Evolutionary conservation across 2,888 invertebrate species (phyloP).

Genomic region (Agrochola macilenta): DNA sequence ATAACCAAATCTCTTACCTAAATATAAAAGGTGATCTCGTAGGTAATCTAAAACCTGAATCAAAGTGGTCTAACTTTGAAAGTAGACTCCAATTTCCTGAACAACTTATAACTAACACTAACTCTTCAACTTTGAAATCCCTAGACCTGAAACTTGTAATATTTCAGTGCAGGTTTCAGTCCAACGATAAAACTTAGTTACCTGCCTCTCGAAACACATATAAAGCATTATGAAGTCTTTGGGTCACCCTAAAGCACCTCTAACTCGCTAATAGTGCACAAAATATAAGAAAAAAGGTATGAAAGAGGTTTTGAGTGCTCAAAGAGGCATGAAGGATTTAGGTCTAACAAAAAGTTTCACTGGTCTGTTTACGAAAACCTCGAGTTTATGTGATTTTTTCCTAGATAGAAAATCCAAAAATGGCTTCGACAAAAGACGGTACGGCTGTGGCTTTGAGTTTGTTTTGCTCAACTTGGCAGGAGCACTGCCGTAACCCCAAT

Average conservation of each 20-base stretch:
- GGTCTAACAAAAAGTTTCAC: slow-evolving; percentile 31
- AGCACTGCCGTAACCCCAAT: too few relatives aligned
- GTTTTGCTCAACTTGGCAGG: too few relatives aligned
- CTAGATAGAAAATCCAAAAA: background rate
- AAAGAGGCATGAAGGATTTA: slow-evolving; percentile 12
- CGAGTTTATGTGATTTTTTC: background rate
- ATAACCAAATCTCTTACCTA: background rate
- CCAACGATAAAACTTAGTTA: slow-evolving; percentile 32
- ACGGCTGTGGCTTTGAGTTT: too few relatives aligned
- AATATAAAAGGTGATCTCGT: background rate
- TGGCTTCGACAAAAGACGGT: too few relatives aligned
- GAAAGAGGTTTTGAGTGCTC: slow-evolving; percentile 21
- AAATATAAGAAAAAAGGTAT: slow-evolving; percentile 29
- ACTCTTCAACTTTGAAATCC: slow-evolving; percentile 33
- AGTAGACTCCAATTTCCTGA: background rate
- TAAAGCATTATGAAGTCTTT: slow-evolving; percentile 43
- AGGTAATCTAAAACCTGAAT: background rate
- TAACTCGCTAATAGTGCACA: slow-evolving; percentile 1
- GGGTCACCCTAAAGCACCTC: background rate
- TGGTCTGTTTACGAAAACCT: slow-evolving; percentile 5
- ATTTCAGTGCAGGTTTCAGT: slow-evolving; percentile 39
- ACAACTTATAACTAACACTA: slow-evolving; percentile 1
- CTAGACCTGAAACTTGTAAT: slow-evolving; percentile 30
- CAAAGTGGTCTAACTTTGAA: background rate
- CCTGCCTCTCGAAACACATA: slow-evolving; percentile 27